Base-by-base conservation (phyloP, 2,797 vertebrate species). In the Nannoperca australis region DNA sequence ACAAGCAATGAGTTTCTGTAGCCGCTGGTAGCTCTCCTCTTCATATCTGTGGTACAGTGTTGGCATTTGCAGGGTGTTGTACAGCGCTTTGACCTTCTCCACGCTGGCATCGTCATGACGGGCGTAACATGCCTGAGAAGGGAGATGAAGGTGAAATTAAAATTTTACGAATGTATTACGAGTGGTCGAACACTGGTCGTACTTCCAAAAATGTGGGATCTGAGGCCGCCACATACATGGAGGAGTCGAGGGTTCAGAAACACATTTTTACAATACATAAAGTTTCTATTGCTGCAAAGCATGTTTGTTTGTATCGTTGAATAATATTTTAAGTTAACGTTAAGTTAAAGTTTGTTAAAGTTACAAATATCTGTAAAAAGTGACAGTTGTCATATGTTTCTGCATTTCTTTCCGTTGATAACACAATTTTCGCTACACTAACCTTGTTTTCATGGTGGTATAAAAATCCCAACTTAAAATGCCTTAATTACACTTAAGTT, bases 51-150 rank as follows among this genome's bases (percentile, higher is more conserved):
- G 84, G 77, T 96, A 99, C 2, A 93, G 85, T 0, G 85, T 59
- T 7, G 85, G 91, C 90, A 99, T 92, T 71, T 95, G 93, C 87
- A 99, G 75, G 0, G 93, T 73, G 45, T 94, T 89, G 24, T 98
- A 99, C 12, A 99, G 86, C 0, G 94, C 92, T 91, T 97, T 98
- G 81, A 99, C 98, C 73, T 93, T 94, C 0, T 94, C 94, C 73
- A 97, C 96, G 60, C 96, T 97, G 68, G 94, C 95, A 0, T 91
- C 86, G 9, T 98, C 96, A 17, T 96, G 95, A 3, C 87, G 88
- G 0, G 96, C 98, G 0, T 99, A 99, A 86, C 97, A 98, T n/a
- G 94, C 94, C 98, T 99, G 86, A 70, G 54, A 56, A 42, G 49
- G 42, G 67, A 66, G 5, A 69, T 5, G 7, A 38, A 66, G 38